Evolutionary conservation across 2,888 invertebrate genomes (phyloP), one percentile per base, ranked within the genome.

Genomic region (Aphidoletes aphidimyza): DNA sequence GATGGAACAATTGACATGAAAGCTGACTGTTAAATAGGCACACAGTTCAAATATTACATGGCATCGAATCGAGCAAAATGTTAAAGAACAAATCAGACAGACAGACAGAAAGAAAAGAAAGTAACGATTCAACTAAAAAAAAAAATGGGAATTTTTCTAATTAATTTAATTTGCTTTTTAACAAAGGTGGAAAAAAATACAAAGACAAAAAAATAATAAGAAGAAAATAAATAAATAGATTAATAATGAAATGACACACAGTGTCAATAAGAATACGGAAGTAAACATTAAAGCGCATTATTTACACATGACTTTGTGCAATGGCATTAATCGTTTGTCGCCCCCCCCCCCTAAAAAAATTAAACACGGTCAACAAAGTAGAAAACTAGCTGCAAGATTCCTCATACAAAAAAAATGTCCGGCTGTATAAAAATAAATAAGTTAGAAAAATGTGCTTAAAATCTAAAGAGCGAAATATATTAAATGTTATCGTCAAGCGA

Each of bases 231-330:
- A 69, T 69, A 69, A 69, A 69, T 69, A 69, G 69, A 69, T 69
- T 34, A 69, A 69, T 69, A 69, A 69, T 30, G 69, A 69, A 69
- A 69, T 30, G 69, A 69, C 69, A 69, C 69, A 69, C 69, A 14
- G 69, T 69, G 69, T 69, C 69, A 69, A 69, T 69, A 69, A 69
- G 54, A 69, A 69, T 30, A n/a, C 34, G 69, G 69, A 69, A 26
- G 34, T 69, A 34, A 69, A 69, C n/a, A 14, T 69, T 69, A 26
- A 69, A 14, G 26, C 69, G 34, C 69, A n/a, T 42, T 26, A 69
- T 69, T 69, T 69, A 69, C 34, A 34, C 69, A 34, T 14, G 69
- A 11, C n/a, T 69, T 54, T 54, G 54, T 54, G 54, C 22, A 22
- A 9, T 22, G n/a, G n/a, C n/a, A n/a, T n/a, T 6, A 42, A 42